These are phyloP conservation scores for Sebastes glaucus DNA, from an alignment of 2,797 vertebrate genomes.

Conservation along the genomic window DNA sequence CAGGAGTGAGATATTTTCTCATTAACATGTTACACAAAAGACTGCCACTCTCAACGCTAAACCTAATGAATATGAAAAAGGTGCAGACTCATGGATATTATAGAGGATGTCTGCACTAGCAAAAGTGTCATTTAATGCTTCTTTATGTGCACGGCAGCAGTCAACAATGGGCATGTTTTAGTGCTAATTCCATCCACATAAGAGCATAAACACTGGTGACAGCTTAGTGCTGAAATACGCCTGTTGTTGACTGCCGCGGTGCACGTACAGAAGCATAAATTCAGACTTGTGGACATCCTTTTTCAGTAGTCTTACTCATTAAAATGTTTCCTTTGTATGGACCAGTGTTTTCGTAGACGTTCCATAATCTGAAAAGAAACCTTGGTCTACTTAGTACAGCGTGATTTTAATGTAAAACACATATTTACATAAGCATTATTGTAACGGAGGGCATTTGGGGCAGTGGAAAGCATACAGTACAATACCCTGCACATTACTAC, in stretches of 20 bases:
- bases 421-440: not conserved
- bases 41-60: conserved; percentile 22
- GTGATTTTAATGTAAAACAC: conserved; percentile 19
- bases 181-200: conserved; percentile 36
- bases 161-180: conserved; percentile 39
- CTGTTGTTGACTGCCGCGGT: conserved; percentile 20
- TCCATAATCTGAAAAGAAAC: not conserved
- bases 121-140: conserved; percentile 43
- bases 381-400: not conserved
- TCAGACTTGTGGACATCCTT: conserved; percentile 9
- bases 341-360: conserved; percentile 12
- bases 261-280: conserved; percentile 27
- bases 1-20: conserved; percentile 37
- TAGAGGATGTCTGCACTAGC: conserved; percentile 32
- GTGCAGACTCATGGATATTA: conserved; percentile 36
- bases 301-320: conserved; percentile 19
- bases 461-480: conserved; percentile 1
- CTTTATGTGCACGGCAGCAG: conserved; percentile 32
- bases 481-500: not conserved
- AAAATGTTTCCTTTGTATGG: conserved; percentile 32
- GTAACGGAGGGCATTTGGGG: not conserved
- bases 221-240: conserved; percentile 46
- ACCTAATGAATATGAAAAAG: conserved; percentile 63
- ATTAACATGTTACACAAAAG: conserved; percentile 59
- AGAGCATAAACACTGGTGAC: conserved; percentile 43